Evolutionary conservation across 2,888 invertebrate species (phyloP).

Genomic region (Xanthia togata): DNA sequence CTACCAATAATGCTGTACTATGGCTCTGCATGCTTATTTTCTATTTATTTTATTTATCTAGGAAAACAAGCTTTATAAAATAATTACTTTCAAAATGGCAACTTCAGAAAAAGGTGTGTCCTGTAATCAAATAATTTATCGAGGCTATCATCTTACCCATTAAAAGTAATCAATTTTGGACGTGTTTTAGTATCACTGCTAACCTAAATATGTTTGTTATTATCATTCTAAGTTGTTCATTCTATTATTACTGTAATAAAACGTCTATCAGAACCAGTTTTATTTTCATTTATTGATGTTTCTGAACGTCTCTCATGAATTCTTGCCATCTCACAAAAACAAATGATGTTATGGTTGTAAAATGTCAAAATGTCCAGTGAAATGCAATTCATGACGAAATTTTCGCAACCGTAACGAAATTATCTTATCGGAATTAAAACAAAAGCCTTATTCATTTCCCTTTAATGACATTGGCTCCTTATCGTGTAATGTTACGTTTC

Average conservation of each 20-base stretch:
- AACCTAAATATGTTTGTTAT: not conserved
- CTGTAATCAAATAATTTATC: not conserved
- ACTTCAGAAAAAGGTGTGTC: not conserved
- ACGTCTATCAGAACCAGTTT: no score
- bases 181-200: not conserved
- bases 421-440: conserved; percentile 67
- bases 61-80: not conserved
- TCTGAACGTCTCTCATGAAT: conserved; percentile 31
- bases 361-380: conserved; percentile 64
- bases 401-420: conserved; percentile 72
- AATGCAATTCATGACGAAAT: conserved; percentile 74
- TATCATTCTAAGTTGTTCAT: not conserved
- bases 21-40: no score
- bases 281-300: not conserved
- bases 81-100: not conserved
- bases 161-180: not conserved
- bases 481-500: conserved; percentile 48
- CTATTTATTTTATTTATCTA: no score
- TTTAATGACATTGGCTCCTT: conserved; percentile 38
- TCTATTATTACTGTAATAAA: not conserved
- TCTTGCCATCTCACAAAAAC: conserved; percentile 53
- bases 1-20: not conserved
- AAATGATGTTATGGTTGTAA: conserved; percentile 52
- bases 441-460: conserved; percentile 53
- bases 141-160: accelerated